A percentile compares a stretch with the other conserved stretches of the same genome.
phyloP scores from a whole-genome alignment of 2,888 invertebrate genomes.

The Epicampocera succincta region DNA sequence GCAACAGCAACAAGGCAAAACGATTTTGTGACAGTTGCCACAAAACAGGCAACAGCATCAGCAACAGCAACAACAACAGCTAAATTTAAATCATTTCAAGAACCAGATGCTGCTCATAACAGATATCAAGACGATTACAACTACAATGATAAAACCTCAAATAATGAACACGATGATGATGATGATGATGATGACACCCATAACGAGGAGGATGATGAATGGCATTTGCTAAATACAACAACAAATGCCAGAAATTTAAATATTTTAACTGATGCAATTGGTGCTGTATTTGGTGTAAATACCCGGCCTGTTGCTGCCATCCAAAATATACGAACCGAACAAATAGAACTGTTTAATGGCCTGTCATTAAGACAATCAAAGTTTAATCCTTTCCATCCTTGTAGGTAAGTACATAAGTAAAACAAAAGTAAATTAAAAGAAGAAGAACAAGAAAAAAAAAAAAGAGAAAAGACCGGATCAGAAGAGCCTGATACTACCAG shows the following conservation, averaged over 20 bases:
- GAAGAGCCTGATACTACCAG: not conserved
- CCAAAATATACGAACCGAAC: slow-evolving; percentile 71
- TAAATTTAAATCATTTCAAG: slow-evolving; percentile 10
- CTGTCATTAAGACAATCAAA: slow-evolving; percentile 76
- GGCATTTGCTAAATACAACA: slow-evolving; percentile 50
- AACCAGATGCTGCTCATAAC: slow-evolving; percentile 1
- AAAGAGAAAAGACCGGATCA: too few relatives aligned
- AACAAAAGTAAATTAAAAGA: too few relatives aligned
- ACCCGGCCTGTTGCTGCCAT: slow-evolving; percentile 56
- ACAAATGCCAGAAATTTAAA: slow-evolving; percentile 71
- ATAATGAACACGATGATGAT: slow-evolving; percentile 19
- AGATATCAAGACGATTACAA: slow-evolving; percentile 12
- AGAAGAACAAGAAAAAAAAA: too few relatives aligned
- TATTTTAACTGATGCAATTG: slow-evolving; percentile 74
- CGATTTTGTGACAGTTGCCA: slow-evolving; percentile 26
- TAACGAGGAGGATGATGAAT: slow-evolving; percentile 33
- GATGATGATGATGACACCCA: slow-evolving; percentile 46
- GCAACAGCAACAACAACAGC: slow-evolving; percentile 12
- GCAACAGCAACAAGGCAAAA: not conserved
- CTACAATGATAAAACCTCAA: not conserved
- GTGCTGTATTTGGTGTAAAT: slow-evolving; percentile 76
- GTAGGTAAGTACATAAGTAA: slow-evolving; percentile 75
- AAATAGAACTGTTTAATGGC: slow-evolving; percentile 76
- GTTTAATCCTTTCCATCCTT: slow-evolving; percentile 79
- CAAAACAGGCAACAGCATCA: slow-evolving; percentile 12